Evolutionary conservation across 2,888 invertebrate genomes (phyloP).

Genomic region (Eupithecia pulchellata): DNA sequence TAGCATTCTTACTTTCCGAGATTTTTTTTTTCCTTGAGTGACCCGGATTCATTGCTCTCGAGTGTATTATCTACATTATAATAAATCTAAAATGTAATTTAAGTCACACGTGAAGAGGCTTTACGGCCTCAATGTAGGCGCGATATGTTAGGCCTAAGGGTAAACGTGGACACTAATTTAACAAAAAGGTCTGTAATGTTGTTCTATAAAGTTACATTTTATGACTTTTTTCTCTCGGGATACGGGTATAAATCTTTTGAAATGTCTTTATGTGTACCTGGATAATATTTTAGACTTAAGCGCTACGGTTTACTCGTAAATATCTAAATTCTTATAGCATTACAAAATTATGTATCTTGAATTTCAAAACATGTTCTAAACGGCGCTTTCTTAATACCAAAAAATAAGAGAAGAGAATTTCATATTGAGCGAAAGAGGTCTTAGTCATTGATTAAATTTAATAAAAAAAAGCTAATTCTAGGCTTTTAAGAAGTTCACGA

Average conservation of each 20-base stretch:
- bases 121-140: constrained; percentile 11
- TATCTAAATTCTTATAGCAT: not conserved
- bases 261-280: not conserved
- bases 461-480: too few relatives aligned
- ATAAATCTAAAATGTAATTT: constrained; percentile 7
- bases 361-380: too few relatives aligned
- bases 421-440: too few relatives aligned
- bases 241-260: not conserved
- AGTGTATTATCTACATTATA: too few relatives aligned
- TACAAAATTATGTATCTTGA: too few relatives aligned
- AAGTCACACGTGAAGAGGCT: constrained; percentile 10
- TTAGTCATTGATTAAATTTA: too few relatives aligned
- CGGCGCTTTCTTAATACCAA: too few relatives aligned
- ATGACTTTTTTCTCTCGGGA: not conserved
- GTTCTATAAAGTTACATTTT: constrained; percentile 5
- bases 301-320: not conserved
- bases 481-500: too few relatives aligned
- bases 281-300: not conserved
- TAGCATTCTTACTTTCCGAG: too few relatives aligned
- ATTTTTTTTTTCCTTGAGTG: too few relatives aligned
- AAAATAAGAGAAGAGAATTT: too few relatives aligned
- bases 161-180: constrained; percentile 19
- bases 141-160: constrained; percentile 18
- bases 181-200: constrained; percentile 17
- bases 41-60: too few relatives aligned